Conservation (phyloP, 2,113 vertebrate genomes). For the Perca fluviatilis region DNA sequence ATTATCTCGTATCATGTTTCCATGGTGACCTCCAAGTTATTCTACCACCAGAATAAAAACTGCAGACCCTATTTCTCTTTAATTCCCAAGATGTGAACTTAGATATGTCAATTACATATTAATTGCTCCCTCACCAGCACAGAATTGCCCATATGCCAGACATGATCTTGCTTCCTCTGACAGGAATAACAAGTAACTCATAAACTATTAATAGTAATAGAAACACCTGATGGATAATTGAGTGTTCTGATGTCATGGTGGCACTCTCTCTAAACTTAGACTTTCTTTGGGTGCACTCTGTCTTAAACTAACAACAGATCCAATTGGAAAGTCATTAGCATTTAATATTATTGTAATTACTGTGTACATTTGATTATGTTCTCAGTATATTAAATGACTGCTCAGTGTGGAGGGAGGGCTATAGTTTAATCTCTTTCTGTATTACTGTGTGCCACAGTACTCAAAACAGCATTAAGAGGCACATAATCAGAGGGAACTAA, state of each 20-base stretch:
- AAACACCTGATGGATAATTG: conserved; percentile 59
- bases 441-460: conserved; percentile 83
- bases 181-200: conserved; percentile 24
- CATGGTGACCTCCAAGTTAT: conserved; percentile 38
- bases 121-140: conserved; percentile 27
- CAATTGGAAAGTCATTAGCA: conserved; percentile 76
- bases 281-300: conserved; percentile 61
- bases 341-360: conserved; percentile 84
- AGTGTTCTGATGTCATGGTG: conserved; percentile 11
- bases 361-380: conserved; percentile 83
- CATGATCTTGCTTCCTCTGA: background rate
- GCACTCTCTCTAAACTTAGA: conserved; percentile 51
- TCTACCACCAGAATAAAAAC: conserved; percentile 25
- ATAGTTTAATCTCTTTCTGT: conserved; percentile 80
- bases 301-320: conserved; percentile 76
- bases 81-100: background rate
- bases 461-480: conserved; percentile 86
- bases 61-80: conserved; percentile 7
- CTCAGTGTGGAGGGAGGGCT: conserved; percentile 76
- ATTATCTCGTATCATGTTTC: conserved; percentile 38
- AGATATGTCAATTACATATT: conserved; percentile 34
- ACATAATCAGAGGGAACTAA: conserved; percentile 89
- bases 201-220: conserved; percentile 35
- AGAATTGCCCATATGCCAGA: conserved; percentile 11
- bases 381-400: conserved; percentile 80